Conservation (phyloP, 2,888 invertebrate species). For the Conchocele bisecta region DNA sequence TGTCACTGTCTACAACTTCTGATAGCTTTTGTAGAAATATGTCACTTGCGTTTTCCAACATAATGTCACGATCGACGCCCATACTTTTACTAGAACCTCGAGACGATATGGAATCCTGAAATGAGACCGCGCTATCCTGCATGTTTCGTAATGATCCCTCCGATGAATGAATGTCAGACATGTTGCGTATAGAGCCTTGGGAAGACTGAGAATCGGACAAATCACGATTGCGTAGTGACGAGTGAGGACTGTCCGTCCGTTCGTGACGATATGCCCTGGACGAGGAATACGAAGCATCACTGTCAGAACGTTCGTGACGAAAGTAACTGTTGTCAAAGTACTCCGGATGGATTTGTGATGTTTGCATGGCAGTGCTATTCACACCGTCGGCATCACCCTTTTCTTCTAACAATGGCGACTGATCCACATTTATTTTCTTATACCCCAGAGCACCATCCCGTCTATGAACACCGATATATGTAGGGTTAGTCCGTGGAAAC, state of each 20-base stretch:
- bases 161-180: slow-evolving; percentile 79
- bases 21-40: slow-evolving; percentile 35
- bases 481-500: slow-evolving; percentile 82
- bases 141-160: slow-evolving; percentile 78
- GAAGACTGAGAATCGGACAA: slow-evolving; percentile 83
- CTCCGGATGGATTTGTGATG: slow-evolving; percentile 68
- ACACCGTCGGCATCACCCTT: slow-evolving; percentile 53
- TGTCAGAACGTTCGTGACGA: slow-evolving; percentile 79
- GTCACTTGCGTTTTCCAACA: slow-evolving; percentile 48
- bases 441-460: slow-evolving; percentile 70
- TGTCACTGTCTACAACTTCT: slow-evolving; percentile 39
- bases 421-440: slow-evolving; percentile 72
- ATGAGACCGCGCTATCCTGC: slow-evolving; percentile 72
- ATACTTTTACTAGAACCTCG: slow-evolving; percentile 64
- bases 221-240: slow-evolving; percentile 69
- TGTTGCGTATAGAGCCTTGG: slow-evolving; percentile 85
- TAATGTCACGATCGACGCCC: slow-evolving; percentile 46
- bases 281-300: slow-evolving; percentile 81
- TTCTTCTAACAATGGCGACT: slow-evolving; percentile 58
- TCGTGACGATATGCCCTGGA: slow-evolving; percentile 65
- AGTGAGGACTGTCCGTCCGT: slow-evolving; percentile 72
- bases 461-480: slow-evolving; percentile 79
- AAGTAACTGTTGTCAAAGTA: slow-evolving; percentile 65
- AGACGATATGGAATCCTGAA: slow-evolving; percentile 72
- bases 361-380: slow-evolving; percentile 67